A percentile compares a stretch with the other conserved stretches of the same genome.
These are phyloP conservation scores for Dromococcyx pavoninus DNA, from an alignment of 2,797 vertebrate species.

Conservation along the genomic window DNA sequence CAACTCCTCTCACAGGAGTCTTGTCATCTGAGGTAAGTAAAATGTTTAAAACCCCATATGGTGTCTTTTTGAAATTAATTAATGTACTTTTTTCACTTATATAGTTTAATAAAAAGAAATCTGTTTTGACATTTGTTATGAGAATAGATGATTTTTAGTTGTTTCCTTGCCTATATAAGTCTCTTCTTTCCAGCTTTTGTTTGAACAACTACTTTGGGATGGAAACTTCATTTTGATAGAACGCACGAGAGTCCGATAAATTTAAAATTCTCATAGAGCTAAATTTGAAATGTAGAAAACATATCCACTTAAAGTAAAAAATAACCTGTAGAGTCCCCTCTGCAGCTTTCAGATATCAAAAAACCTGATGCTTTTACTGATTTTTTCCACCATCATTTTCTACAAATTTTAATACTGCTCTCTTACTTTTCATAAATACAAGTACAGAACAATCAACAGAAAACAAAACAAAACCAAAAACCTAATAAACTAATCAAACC, in stretches of 20 bases:
- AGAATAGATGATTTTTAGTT: neutral
- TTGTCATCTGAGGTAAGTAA: neutral
- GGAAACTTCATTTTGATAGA: neutral
- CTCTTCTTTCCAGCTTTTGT: neutral
- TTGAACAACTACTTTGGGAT: neutral
- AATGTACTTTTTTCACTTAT: neutral
- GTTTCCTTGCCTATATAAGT: neutral
- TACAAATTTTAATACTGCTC: neutral
- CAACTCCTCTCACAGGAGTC: neutral
- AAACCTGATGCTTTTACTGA: neutral
- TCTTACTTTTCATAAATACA: neutral
- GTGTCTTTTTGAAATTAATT: neutral
- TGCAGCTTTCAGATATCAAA: neutral
- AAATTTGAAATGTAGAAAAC: neutral
- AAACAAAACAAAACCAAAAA: neutral
- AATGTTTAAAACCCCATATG: neutral
- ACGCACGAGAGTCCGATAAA: neutral
- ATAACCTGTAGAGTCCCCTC: neutral
- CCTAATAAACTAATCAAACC: neutral
- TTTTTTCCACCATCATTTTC: neutral
- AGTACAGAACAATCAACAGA: neutral
- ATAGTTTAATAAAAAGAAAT: neutral
- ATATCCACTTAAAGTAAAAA: neutral
- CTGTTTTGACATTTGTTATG: neutral
- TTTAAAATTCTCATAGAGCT: neutral